Percentiles rank a stretch among this genome's conserved stretches.
Conservation (phyloP, 1,140 invertebrate genomes). For the Pantala flavescens region DNA sequence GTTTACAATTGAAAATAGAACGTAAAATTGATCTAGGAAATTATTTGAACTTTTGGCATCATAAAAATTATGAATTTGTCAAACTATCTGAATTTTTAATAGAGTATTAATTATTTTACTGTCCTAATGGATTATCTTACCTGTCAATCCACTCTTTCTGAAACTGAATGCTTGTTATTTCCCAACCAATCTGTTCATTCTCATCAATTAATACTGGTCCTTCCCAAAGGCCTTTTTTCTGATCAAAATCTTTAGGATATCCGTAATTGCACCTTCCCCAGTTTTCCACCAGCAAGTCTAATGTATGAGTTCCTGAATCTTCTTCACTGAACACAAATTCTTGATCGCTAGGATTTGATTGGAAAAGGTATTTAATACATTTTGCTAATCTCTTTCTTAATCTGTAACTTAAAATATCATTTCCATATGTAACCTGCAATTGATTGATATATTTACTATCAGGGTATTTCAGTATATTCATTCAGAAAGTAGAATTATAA, state of each 20-base stretch:
- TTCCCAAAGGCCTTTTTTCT: slow-evolving; percentile 37
- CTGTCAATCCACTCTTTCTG: slow-evolving; percentile 31
- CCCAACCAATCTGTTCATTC: slow-evolving; percentile 29
- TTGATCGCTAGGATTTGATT: slow-evolving; percentile 22
- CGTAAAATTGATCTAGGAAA: too few species aligned
- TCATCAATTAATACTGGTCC: slow-evolving; percentile 33
- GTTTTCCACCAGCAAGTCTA: slow-evolving; percentile 42
- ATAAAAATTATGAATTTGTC: too few species aligned
- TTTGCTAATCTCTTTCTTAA: too few species aligned
- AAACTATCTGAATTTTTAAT: too few species aligned
- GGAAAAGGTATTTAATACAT: neutral
- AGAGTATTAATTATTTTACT: too few species aligned
- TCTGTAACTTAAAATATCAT: too few species aligned
- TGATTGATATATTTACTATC: neutral
- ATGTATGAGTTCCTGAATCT: slow-evolving; percentile 17
- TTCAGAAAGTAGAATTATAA: too few species aligned
- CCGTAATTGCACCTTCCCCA: slow-evolving; percentile 41
- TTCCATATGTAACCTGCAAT: neutral
- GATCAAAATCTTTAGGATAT: slow-evolving; percentile 28
- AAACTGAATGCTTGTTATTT: slow-evolving; percentile 37
- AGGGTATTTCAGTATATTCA: neutral
- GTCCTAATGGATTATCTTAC: slow-evolving; percentile 22
- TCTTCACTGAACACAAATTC: slow-evolving; percentile 20
- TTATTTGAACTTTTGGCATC: too few species aligned
- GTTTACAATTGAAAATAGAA: too few species aligned